These are phyloP conservation scores for Hyperoodon ampullatus DNA, from an alignment of 2,113 vertebrate species.

Conservation along the genomic window DNA sequence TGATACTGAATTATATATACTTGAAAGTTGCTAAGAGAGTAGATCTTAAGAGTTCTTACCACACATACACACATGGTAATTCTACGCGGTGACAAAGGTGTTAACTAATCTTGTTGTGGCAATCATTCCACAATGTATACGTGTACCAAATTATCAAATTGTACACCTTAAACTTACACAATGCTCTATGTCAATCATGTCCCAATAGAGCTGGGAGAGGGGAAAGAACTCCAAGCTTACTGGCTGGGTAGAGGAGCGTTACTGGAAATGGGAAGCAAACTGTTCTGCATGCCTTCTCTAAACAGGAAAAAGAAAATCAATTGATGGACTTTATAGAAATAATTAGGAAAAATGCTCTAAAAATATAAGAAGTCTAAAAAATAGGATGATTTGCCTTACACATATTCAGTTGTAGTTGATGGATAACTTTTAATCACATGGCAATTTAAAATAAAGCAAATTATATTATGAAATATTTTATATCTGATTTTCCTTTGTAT, in stretches of 20 bases:
- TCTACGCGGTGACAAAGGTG: too few species aligned
- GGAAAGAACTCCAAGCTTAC: neutral
- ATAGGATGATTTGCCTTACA: neutral
- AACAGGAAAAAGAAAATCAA: neutral
- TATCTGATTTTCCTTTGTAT: neutral
- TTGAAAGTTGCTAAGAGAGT: neutral
- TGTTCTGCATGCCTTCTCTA: neutral
- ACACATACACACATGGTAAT: neutral
- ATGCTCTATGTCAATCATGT: neutral
- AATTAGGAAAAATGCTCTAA: neutral
- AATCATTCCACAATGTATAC: neutral
- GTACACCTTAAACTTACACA: neutral
- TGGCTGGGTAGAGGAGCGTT: neutral
- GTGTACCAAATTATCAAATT: neutral
- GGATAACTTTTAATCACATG: neutral
- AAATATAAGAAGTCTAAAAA: neutral
- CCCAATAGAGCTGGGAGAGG: neutral
- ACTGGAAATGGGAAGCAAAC: neutral
- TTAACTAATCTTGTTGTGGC: neutral
- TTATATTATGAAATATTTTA: neutral
- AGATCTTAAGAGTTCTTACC: neutral
- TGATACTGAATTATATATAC: neutral
- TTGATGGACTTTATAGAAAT: neutral
- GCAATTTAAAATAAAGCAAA: neutral
- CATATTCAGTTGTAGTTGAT: neutral